phyloP scores from a whole-genome alignment of 2,888 invertebrate species.

The Escarpia spicata region DNA sequence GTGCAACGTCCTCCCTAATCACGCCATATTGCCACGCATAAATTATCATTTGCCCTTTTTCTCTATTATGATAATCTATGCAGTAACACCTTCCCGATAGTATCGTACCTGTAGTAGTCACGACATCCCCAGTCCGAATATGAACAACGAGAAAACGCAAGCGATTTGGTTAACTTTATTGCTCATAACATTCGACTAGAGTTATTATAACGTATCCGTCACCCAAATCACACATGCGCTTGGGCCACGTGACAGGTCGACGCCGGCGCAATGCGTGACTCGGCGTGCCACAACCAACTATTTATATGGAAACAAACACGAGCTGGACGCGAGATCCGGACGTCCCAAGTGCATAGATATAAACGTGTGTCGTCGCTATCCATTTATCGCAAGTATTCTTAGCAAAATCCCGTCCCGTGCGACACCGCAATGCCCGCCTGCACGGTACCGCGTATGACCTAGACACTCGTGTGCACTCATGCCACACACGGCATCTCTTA shows the following conservation, averaged over 20 bases:
- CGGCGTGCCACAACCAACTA: background rate
- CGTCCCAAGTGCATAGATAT: background rate
- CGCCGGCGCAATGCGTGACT: slow-evolving; percentile 1
- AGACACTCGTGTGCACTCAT: too few relatives aligned
- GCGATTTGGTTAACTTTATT: background rate
- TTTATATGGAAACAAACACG: background rate
- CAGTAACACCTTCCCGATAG: too few relatives aligned
- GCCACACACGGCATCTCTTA: background rate
- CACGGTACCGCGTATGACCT: background rate
- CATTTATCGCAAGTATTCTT: background rate
- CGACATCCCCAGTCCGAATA: background rate
- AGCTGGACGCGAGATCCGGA: background rate
- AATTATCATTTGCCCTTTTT: too few relatives aligned
- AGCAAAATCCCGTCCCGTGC: background rate
- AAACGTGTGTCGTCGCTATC: background rate
- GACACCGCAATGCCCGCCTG: background rate
- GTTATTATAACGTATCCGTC: background rate
- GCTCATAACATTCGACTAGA: background rate
- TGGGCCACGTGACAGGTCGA: background rate
- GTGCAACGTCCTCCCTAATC: too few relatives aligned
- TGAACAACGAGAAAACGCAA: background rate
- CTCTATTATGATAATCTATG: too few relatives aligned
- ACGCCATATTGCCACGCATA: too few relatives aligned
- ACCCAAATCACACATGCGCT: background rate
- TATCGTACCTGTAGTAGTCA: too few relatives aligned